Evolutionary conservation across 2,797 vertebrate genomes (phyloP).

Genomic region (Nyctibius grandis): DNA sequence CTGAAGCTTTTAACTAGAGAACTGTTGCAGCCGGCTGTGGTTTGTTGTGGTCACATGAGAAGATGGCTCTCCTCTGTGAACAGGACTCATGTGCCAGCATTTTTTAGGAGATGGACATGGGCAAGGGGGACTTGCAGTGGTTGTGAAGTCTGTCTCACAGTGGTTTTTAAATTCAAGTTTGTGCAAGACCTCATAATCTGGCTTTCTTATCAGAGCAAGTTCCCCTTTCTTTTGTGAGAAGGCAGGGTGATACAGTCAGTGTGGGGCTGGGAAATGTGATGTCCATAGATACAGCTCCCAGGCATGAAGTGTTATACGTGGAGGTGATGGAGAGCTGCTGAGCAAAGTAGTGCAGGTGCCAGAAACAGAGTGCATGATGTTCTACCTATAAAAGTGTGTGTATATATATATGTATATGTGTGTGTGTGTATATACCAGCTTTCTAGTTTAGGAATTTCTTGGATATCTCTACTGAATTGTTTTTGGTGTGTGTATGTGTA

Average conservation of each 20-base stretch:
- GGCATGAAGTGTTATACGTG: accelerated
- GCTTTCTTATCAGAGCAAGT: neutral
- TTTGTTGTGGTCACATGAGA: neutral
- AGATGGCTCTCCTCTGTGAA: neutral
- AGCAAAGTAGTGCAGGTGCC: neutral
- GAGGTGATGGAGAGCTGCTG: neutral
- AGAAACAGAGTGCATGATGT: neutral
- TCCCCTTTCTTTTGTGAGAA: neutral
- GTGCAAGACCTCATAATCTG: neutral
- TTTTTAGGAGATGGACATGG: neutral
- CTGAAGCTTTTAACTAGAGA: neutral
- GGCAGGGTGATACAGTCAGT: neutral
- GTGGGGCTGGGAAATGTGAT: neutral
- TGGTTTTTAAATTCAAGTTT: neutral
- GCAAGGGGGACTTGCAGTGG: neutral
- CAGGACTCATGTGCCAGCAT: neutral
- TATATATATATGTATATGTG: too few relatives aligned
- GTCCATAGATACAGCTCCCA: neutral
- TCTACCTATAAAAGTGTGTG: neutral
- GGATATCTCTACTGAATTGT: neutral
- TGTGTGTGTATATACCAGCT: too few relatives aligned
- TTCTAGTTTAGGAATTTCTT: neutral
- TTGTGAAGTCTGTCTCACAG: neutral
- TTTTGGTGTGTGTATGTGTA: neutral
- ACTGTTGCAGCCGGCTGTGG: neutral